A percentile compares a stretch with the other conserved stretches of the same genome.
Conservation (phyloP, 1,140 invertebrate species). For the Berghia stephanieae region DNA sequence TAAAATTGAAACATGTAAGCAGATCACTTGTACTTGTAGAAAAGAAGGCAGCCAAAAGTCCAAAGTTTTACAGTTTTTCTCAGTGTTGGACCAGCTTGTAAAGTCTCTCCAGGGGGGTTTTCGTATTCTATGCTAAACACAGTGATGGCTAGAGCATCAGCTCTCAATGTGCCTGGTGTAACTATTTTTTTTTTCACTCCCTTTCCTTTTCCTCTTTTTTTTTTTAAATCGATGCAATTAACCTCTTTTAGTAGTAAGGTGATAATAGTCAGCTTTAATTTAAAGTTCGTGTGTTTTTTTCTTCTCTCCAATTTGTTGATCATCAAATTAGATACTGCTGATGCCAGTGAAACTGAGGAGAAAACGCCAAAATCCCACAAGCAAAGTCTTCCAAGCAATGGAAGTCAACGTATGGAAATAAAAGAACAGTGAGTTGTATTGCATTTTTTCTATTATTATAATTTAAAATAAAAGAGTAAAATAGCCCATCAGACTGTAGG, state of each 20-base stretch:
- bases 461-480: constrained; percentile 1
- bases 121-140: too few relatives aligned
- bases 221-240: not conserved
- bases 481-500: not conserved
- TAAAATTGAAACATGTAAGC: too few relatives aligned
- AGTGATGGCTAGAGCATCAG: not conserved
- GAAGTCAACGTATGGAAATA: constrained; percentile 75
- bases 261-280: not conserved
- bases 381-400: not conserved
- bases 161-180: not conserved
- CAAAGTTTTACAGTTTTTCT: too few relatives aligned
- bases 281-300: not conserved
- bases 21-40: too few relatives aligned
- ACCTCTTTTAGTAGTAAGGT: not conserved
- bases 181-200: not conserved
- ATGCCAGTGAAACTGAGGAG: constrained; percentile 85
- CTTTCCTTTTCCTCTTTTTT: not conserved
- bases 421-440: constrained; percentile 84
- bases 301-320: not conserved
- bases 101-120: too few relatives aligned
- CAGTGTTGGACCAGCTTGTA: too few relatives aligned
- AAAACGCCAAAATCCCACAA: constrained; percentile 75
- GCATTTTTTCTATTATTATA: not conserved
- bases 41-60: too few relatives aligned
- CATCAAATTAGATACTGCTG: constrained; percentile 73